These are phyloP conservation scores for Paracyclopina nana DNA, from an alignment of 1,140 invertebrate species.

Conservation along the genomic window DNA sequence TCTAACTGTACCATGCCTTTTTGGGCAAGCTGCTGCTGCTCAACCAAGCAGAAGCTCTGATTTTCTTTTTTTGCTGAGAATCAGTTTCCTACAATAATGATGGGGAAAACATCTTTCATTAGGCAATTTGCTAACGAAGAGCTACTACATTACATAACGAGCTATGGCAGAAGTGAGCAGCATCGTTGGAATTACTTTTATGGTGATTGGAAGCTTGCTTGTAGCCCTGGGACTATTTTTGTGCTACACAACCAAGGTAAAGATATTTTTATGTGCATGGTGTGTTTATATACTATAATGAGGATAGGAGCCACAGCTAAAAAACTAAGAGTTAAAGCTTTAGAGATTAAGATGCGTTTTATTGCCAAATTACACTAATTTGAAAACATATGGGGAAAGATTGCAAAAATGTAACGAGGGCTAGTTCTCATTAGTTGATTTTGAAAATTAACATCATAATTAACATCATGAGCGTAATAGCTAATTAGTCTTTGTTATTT, in stretches of 20 bases:
- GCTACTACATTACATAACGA: too few relatives aligned
- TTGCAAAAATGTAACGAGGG: background rate
- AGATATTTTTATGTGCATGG: background rate
- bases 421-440: background rate
- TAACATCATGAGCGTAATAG: too few relatives aligned
- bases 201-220: constrained; percentile 5
- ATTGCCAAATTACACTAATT: background rate
- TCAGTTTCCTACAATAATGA: too few relatives aligned
- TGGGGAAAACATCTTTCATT: too few relatives aligned
- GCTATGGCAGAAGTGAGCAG: background rate
- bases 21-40: too few relatives aligned
- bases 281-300: background rate
- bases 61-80: too few relatives aligned
- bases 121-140: too few relatives aligned
- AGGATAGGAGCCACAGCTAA: background rate
- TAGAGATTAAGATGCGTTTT: background rate
- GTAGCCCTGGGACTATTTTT: constrained; percentile 7
- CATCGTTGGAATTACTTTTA: constrained; percentile 4
- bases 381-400: background rate
- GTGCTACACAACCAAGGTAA: constrained; percentile 15
- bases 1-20: too few relatives aligned
- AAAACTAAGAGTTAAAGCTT: background rate
- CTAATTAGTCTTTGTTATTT: too few relatives aligned
- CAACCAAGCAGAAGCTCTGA: too few relatives aligned
- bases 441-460: too few relatives aligned